Evolutionary conservation across 2,113 vertebrate species (phyloP).

Genomic region (Podilymbus podiceps): DNA sequence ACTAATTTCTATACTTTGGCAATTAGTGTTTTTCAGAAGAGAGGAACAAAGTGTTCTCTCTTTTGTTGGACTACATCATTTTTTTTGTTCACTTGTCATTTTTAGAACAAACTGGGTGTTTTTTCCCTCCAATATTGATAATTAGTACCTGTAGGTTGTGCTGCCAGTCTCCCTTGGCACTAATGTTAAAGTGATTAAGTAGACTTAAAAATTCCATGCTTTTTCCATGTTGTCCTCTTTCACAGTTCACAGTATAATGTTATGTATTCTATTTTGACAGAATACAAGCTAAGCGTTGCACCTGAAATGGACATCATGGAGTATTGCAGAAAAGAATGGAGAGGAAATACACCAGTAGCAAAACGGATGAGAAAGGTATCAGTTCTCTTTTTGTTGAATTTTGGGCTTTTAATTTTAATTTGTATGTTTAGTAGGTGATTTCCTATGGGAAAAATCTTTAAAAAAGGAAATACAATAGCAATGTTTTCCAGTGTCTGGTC

Average conservation of each 20-base stretch:
- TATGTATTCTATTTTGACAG: constrained; percentile 43
- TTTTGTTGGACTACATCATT: neutral
- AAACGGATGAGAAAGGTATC: constrained; percentile 87
- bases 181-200: neutral
- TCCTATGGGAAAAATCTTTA: neutral
- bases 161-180: neutral
- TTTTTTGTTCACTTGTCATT: neutral
- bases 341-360: constrained; percentile 88
- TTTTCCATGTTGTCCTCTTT: neutral
- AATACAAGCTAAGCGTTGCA: constrained; percentile 79
- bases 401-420: neutral
- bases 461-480: neutral
- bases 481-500: neutral
- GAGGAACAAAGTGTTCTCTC: neutral
- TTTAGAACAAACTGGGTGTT: neutral
- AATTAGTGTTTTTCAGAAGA: neutral
- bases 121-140: neutral
- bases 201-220: neutral
- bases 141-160: neutral
- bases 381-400: neutral
- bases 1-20: neutral
- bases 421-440: neutral
- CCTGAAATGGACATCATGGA: constrained; percentile 85
- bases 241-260: neutral
- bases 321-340: constrained; percentile 92